phyloP scores from a whole-genome alignment of 2,797 vertebrate genomes.

The Leuciscus waleckii region DNA sequence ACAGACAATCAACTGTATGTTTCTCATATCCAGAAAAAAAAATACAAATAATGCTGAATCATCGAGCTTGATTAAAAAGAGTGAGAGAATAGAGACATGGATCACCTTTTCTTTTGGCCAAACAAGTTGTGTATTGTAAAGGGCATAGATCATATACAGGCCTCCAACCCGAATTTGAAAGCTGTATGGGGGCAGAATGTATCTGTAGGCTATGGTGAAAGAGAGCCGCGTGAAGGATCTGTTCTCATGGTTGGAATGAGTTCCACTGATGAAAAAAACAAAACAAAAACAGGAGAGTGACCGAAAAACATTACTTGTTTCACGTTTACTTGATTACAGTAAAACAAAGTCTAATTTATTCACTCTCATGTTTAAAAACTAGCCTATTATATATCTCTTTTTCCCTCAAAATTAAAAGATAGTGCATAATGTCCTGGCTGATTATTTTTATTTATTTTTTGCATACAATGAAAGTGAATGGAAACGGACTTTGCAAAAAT shows the following conservation, averaged over 20 bases:
- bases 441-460: no score
- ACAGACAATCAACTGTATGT: conserved; percentile 33
- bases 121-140: conserved; percentile 82
- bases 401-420: not conserved
- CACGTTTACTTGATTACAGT: not conserved
- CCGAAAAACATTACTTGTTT: not conserved
- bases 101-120: conserved; percentile 85
- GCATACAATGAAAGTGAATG: not conserved
- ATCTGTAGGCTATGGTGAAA: conserved; percentile 77
- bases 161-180: conserved; percentile 88
- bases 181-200: conserved; percentile 81
- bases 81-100: not conserved
- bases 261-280: conserved; percentile 72
- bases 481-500: not conserved
- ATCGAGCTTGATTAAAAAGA: not conserved
- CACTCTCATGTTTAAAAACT: not conserved
- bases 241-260: conserved; percentile 77
- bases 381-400: not conserved
- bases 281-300: no score
- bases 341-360: not conserved
- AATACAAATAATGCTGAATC: not conserved
- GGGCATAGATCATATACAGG: conserved; percentile 85
- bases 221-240: conserved; percentile 77
- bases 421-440: not conserved
- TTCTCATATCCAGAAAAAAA: not conserved